These are phyloP conservation scores for Mus musculus DNA, from an alignment of 2,113 vertebrate species.

Conservation along the genomic window GRCm39 chr5:116700001-116700500, in stretches of 20 bases:
- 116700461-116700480: not conserved
- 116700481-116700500: too few species aligned
- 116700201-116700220: not conserved
- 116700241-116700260: too few species aligned
- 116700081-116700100: not conserved
- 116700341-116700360: not conserved
- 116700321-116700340: not conserved
- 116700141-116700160: not conserved
- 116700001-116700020: not conserved
- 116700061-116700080: not conserved
- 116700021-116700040: not conserved
- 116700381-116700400: not conserved
- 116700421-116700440: not conserved
- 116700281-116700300: not conserved
- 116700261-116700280: too few species aligned
- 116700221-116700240: not conserved
- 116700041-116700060: not conserved
- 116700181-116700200: not conserved
- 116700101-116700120: not conserved
- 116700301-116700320: not conserved
- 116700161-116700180: not conserved
- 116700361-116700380: too few species aligned
- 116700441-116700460: not conserved
- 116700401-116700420: not conserved
- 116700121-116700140: too few species aligned